phyloP scores from a whole-genome alignment of 2,113 vertebrate genomes.

The Carlito syrichta region DNA sequence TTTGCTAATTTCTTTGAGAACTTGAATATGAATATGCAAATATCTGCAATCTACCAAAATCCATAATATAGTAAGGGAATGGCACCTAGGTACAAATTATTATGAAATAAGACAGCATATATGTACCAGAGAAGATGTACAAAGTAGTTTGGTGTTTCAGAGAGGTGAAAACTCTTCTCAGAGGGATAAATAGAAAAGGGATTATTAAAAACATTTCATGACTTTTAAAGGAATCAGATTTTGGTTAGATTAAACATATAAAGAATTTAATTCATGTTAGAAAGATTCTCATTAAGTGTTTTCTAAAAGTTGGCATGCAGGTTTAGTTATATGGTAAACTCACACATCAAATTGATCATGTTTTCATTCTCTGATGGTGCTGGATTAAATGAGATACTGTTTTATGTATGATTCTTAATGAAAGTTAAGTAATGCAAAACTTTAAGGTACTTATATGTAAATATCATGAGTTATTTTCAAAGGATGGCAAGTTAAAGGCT shows the following conservation, averaged over 20 bases:
- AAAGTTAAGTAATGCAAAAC: not conserved
- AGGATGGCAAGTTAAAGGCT: not conserved
- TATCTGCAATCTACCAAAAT: not conserved
- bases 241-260: not conserved
- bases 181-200: not conserved
- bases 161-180: not conserved
- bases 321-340: not conserved
- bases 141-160: not conserved
- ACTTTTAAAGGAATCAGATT: not conserved
- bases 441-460: not conserved
- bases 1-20: not conserved
- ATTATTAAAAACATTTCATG: not conserved
- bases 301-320: not conserved
- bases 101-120: not conserved
- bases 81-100: not conserved
- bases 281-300: not conserved
- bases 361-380: not conserved
- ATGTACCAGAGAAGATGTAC: not conserved
- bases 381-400: not conserved
- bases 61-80: not conserved
- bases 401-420: not conserved
- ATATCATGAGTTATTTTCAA: not conserved
- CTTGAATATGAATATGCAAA: not conserved
- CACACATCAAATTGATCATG: not conserved
- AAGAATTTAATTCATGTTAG: not conserved